Evolutionary conservation across 2,888 invertebrate species (phyloP), one percentile per base, ranked within the genome.

Genomic region (Bruchidius siliquastri): DNA sequence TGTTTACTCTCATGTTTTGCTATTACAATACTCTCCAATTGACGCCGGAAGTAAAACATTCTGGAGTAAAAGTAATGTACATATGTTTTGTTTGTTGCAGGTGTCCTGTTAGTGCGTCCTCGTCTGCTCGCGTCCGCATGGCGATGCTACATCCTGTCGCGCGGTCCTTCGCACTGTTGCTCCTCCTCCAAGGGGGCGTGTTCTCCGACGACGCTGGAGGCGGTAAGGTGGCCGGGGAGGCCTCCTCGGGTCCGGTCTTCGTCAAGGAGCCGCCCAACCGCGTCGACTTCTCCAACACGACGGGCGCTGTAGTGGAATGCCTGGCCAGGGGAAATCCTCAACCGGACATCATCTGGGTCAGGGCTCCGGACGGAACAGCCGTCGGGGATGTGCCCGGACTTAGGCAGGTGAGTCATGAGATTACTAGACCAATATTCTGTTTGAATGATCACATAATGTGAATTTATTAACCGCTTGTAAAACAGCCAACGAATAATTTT

Each of bases 221-320:
- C 49, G 49, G 49, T 13, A 49, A 49, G 18, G 49, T 49, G 10
- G 49, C 49, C 49, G 49, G 49, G 13, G 49, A 49, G 18, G 84
- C 85, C 71, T 21, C 68, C 8, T 82, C 85, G 72, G 97, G 97
- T 81, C 97, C 97, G 67, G 94, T 96, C 79, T 97, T 97, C 87
- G 91, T 96, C 82, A 94, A 94, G 82, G 96, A 97, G 88, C 97
- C 97, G 73, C 93, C 94, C 77, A 95, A 96, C 87, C 92, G 95
- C 82, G 92, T 97, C 79, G 96, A 96, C 87, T 97, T 97, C 88
- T 96, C 96, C 80, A 97, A 97, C 87, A 96, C 96, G 80, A 96
- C 96, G 74, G 97, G 97, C 82, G 94, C 96, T 76, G 93, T 94
- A 81, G 95, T 97, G 76, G 96, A 96, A 86, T 98, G 97, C 86